These are phyloP conservation scores for Gallinago solitaria DNA, from an alignment of 2,797 vertebrate species.

Conservation along the genomic window DNA sequence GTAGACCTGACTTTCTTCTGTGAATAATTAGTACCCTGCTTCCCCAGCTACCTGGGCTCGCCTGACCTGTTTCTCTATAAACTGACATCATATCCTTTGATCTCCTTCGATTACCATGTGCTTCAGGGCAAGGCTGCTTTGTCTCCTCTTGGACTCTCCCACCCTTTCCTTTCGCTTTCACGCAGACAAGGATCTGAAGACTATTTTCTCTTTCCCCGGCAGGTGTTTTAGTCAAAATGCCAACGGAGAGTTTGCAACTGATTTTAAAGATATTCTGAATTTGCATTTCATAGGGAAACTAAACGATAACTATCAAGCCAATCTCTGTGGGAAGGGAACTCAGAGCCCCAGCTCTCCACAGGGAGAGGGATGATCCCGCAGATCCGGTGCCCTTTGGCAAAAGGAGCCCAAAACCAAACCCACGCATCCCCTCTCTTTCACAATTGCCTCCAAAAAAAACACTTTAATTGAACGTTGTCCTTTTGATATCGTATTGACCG, in stretches of 20 bases:
- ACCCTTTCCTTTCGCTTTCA: constrained; percentile 56
- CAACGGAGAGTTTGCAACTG: not conserved
- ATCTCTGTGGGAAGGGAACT: not conserved
- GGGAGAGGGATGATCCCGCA: fast-evolving
- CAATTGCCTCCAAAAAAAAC: not conserved
- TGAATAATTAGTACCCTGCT: constrained; percentile 85
- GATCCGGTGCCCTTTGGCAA: not conserved
- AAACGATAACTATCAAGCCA: not conserved
- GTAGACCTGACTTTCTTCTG: constrained; percentile 76
- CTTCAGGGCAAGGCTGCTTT: constrained; percentile 74
- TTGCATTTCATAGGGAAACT: not conserved
- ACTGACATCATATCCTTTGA: constrained; percentile 84
- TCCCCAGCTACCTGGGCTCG: constrained; percentile 87
- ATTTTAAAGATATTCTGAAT: not conserved
- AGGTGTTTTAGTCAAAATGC: not conserved
- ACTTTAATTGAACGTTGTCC: not conserved
- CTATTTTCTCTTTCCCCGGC: not conserved
- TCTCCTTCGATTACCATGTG: constrained; percentile 72
- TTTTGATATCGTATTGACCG: not conserved
- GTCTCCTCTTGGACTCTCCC: constrained; percentile 59
- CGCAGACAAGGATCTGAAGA: not conserved
- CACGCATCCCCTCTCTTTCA: not conserved
- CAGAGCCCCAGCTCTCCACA: not conserved
- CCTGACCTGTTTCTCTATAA: constrained; percentile 90
- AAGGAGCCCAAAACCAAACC: not conserved